These are phyloP conservation scores for Wiebesia pumilae DNA, from an alignment of 1,140 invertebrate genomes.

Conservation along the genomic window DNA sequence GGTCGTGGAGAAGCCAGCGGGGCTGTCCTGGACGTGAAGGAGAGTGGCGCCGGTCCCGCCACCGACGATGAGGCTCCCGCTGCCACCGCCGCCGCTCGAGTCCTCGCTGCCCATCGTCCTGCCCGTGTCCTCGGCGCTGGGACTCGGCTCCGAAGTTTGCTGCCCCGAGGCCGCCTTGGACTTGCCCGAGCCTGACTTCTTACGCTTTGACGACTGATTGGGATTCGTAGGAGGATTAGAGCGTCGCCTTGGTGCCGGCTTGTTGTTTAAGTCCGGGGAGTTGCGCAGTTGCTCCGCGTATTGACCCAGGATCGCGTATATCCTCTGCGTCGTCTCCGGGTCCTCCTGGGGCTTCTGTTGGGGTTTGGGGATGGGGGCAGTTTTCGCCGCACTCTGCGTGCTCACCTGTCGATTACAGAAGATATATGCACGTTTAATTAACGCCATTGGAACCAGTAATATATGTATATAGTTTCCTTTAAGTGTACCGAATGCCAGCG, in stretches of 20 bases:
- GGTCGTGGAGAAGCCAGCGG: slow-evolving; percentile 63
- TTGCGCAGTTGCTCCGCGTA: slow-evolving; percentile 87
- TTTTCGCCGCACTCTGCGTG: slow-evolving; percentile 78
- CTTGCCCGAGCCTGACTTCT: slow-evolving; percentile 80
- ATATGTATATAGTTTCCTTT: not conserved
- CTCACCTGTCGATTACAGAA: slow-evolving; percentile 55
- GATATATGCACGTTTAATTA: too few species aligned
- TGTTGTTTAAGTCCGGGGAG: slow-evolving; percentile 87
- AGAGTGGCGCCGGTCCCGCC: not conserved
- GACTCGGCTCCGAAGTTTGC: slow-evolving; percentile 77
- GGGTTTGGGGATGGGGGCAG: slow-evolving; percentile 80
- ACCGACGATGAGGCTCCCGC: slow-evolving; percentile 63
- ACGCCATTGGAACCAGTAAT: too few species aligned
- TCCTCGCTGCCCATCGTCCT: slow-evolving; percentile 83
- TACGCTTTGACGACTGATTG: slow-evolving; percentile 81
- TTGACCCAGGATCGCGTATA: slow-evolving; percentile 86
- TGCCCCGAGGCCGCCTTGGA: slow-evolving; percentile 73
- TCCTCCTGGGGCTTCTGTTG: slow-evolving; percentile 87
- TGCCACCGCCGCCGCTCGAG: slow-evolving; percentile 80
- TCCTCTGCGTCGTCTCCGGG: slow-evolving; percentile 86
- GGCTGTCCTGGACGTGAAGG: slow-evolving; percentile 74
- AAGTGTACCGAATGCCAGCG: not conserved
- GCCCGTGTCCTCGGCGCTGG: slow-evolving; percentile 79
- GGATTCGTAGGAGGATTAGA: slow-evolving; percentile 85
- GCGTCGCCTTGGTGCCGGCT: slow-evolving; percentile 84